Evolutionary conservation across 2,888 invertebrate genomes (phyloP).

Genomic region (Melanostoma scalare): DNA sequence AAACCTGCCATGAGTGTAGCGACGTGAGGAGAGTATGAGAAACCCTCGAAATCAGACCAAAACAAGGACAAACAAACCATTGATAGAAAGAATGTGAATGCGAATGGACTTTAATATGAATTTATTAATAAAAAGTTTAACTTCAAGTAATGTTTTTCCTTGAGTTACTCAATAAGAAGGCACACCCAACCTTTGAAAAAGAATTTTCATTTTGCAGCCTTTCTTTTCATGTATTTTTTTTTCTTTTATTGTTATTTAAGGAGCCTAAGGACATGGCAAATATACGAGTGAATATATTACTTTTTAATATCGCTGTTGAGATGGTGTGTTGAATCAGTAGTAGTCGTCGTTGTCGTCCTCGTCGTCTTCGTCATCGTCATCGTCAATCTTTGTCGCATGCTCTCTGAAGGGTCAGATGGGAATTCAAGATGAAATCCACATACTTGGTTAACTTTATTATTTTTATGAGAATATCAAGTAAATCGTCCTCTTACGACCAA

Average conservation of each 20-base stretch:
- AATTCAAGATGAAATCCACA: conserved; percentile 60
- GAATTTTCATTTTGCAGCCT: conserved; percentile 61
- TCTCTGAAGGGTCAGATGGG: conserved; percentile 50
- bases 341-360: conserved; percentile 31
- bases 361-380: conserved; percentile 27
- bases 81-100: conserved; percentile 21
- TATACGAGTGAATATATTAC: conserved; percentile 56
- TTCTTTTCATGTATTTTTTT: conserved; percentile 27
- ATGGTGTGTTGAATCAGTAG: conserved; percentile 43
- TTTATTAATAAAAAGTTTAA: conserved; percentile 58
- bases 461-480: conserved; percentile 69
- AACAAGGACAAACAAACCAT: conserved; percentile 35
- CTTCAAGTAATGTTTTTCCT: conserved; percentile 29
- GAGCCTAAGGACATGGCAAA: conserved; percentile 41
- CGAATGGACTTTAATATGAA: conserved; percentile 49
- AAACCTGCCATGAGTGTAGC: too few species aligned
- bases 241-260: conserved; percentile 8
- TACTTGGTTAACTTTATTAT: conserved; percentile 69
- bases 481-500: conserved; percentile 56
- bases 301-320: conserved; percentile 59
- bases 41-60: neutral
- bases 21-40: too few species aligned
- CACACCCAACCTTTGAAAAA: conserved; percentile 23
- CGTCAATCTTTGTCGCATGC: neutral
- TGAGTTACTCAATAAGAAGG: neutral